Evolutionary conservation across 2,888 invertebrate species (phyloP), one percentile per base, ranked within the genome.

Genomic region (Erebia aethiops): DNA sequence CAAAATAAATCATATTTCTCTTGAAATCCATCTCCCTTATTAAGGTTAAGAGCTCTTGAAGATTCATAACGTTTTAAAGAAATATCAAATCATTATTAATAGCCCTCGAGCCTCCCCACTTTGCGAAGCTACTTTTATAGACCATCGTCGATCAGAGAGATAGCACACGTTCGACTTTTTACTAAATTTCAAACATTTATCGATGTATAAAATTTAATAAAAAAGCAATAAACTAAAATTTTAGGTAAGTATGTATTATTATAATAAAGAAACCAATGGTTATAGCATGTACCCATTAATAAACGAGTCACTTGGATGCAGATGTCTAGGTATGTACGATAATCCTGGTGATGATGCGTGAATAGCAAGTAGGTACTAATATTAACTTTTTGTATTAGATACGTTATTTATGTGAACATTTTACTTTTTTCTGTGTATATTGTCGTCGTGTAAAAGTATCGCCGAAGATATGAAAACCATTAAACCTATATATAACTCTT

Each of bases 61-160:
- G 70, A 74, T 75, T 74, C 73, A 76, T 70, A 72, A 72, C 73
- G 70, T 72, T 71, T 67, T 66, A 69, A 72, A 72, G 73, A 71
- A 76, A 73, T 74, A 76, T 73, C 67, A 74, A 77, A 76, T 76
- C 75, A 71, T 72, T 72, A 74, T 72, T 72, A 74, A 74, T 67
- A 68, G 74, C 74, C 70, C 72, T 72, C 71, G 52, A 67, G 67
- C 51, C 67, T 64, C 62, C 58, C 69, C 46, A 58, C 71, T 68
- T 63, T 63, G 63, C 57, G 70, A 61, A 67, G 68, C 49, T 61
- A 54, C 52, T 67, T 63, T 58, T 11, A 26, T 56, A 54, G n/a
- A 46, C 46, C 11, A 46, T 11, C 11, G 46, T 49, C 65, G 57
- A 52, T 64, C 64, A 61, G 52, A 54, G 14, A 71, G 71, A 66